Evolutionary conservation across 2,888 invertebrate species (phyloP).

Genomic region (Drosophila peninsularis): DNA sequence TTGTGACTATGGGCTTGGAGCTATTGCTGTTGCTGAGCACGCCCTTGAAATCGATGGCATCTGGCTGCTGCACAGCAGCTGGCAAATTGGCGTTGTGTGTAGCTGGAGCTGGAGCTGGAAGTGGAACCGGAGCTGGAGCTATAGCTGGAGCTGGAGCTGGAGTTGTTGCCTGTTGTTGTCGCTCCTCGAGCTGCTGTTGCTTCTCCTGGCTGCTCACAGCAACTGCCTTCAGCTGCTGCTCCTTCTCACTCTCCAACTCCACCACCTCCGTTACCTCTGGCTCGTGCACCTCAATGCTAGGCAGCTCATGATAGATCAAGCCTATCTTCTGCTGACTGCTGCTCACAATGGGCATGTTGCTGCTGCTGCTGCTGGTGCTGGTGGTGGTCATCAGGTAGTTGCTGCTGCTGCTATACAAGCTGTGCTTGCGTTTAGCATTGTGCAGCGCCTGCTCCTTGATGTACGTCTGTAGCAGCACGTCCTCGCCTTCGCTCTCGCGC

Average conservation of each 20-base stretch:
- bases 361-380: constrained; percentile 22
- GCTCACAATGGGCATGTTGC: constrained; percentile 17
- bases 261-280: constrained; percentile 21
- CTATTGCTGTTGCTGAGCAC: constrained; percentile 71
- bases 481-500: constrained; percentile 83
- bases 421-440: constrained; percentile 90
- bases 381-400: constrained; percentile 39
- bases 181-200: not conserved
- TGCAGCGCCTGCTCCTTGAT: constrained; percentile 89
- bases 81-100: constrained; percentile 84
- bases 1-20: not conserved
- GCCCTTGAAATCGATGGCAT: constrained; percentile 81
- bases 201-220: not conserved
- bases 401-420: constrained; percentile 85
- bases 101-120: constrained; percentile 72
- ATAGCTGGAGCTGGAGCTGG: constrained; percentile 2
- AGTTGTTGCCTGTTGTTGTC: not conserved
- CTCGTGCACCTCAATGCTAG: constrained; percentile 68
- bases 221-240: constrained; percentile 25
- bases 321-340: constrained; percentile 22
- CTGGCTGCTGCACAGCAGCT: constrained; percentile 81
- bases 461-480: constrained; percentile 89
- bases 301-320: constrained; percentile 52
- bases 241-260: constrained; percentile 38
- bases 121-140: constrained; percentile 54